Evolutionary conservation across 1,140 invertebrate species (phyloP), one percentile per base, ranked within the genome.

Genomic region (Pararge aegeria): DNA sequence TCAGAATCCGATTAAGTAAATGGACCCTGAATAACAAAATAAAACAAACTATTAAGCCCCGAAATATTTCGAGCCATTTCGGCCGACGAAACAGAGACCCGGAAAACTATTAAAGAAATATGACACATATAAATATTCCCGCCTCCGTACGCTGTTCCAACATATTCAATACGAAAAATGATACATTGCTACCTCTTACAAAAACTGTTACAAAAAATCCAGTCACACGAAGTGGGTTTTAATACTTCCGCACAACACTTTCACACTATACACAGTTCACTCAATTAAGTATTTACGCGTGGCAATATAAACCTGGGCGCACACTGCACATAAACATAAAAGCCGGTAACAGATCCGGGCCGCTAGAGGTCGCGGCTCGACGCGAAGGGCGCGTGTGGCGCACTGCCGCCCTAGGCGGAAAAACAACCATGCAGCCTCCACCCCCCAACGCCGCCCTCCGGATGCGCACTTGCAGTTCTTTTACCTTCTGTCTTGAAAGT

Each of bases 401-500:
- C 74, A 88, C 84, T 87, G 81, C 71, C 81, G 82, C 75, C 69
- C 66, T 58, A 55, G 68, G 30, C 52, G 71, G 70, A 61, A 75
- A 75, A 77, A 70, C 66, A 78, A 70, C 7, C 64, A 51, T 74
- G 66, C 85, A 83, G 85, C 78, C 81, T 86, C 85, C 73, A 71
- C 73, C 69, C 73, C 73, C 68, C 69, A 44, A 19, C 40, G 69
- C 65, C 70, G 52, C 66, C 63, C 63, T 63, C 71, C 66, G 61
- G 78, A 78, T 85, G 82, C 84, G 84, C 84, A 83, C 68, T 83
- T 87, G 80, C 80, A 85, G 67, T 80, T 75, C 68, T 67, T 42
- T 73, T 53, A 57, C 67, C 73, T 71, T 74, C 56, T 72, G 62
- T 73, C 74, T 78, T 76, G 51, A 68, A 73, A 77, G 64, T 75